Percentiles rank a stretch among this genome's conserved stretches.
Conservation (phyloP, 1,140 invertebrate species). For the Caenorhabditis latens region DNA sequence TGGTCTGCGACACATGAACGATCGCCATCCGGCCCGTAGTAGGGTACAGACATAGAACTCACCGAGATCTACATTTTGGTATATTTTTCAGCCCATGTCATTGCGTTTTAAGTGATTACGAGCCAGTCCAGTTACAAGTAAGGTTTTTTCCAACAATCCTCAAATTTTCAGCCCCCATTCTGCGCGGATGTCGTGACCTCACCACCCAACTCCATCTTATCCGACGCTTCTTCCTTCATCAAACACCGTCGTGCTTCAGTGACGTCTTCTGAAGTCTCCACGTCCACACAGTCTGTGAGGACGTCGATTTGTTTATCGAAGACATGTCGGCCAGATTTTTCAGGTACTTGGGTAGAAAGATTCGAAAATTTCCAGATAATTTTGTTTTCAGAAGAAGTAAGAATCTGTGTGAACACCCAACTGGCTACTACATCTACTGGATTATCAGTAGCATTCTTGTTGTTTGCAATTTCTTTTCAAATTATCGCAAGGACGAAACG, state of each 20-base stretch:
- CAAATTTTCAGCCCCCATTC: slow-evolving; percentile 73
- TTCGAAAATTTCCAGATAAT: background rate
- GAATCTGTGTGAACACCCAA: slow-evolving; percentile 38
- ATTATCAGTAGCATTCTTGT: background rate
- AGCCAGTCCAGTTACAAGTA: too few relatives aligned
- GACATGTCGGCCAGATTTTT: slow-evolving; percentile 2
- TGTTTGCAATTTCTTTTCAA: slow-evolving; percentile 23
- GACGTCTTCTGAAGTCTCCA: slow-evolving; percentile 3
- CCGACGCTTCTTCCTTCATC: slow-evolving; percentile 65
- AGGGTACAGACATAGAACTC: too few relatives aligned
- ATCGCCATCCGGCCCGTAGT: too few relatives aligned
- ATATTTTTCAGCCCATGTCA: too few relatives aligned
- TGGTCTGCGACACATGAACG: too few relatives aligned
- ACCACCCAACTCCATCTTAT: slow-evolving; percentile 75
- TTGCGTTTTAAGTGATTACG: too few relatives aligned
- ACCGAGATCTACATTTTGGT: too few relatives aligned
- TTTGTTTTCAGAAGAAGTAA: slow-evolving; percentile 16
- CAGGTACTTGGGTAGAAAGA: background rate
- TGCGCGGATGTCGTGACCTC: slow-evolving; percentile 76
- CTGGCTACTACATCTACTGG: slow-evolving; percentile 13
- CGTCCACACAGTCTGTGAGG: slow-evolving; percentile 8
- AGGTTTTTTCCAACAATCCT: too few relatives aligned
- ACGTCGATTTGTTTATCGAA: slow-evolving; percentile 48
- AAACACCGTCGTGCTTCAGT: slow-evolving; percentile 35
- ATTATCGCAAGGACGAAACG: slow-evolving; percentile 43